Conservation (phyloP, 2,113 vertebrate genomes). For the Rissa tridactyla region DNA sequence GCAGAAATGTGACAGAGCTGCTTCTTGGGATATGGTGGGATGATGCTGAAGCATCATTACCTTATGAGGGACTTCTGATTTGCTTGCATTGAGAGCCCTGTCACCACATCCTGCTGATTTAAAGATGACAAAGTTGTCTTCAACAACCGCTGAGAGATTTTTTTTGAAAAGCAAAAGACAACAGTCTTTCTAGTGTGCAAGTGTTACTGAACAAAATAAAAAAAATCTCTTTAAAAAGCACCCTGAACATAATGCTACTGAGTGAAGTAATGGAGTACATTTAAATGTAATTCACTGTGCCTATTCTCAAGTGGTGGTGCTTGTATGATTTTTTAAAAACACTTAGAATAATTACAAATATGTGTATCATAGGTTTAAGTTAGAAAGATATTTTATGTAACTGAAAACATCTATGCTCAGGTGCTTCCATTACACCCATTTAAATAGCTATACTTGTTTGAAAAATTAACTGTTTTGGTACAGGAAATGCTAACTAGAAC, state of each 20-base stretch:
- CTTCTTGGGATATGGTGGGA: not conserved
- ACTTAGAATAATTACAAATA: not conserved
- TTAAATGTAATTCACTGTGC: not conserved
- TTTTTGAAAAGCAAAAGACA: not conserved
- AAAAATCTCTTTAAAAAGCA: not conserved
- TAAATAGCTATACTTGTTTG: not conserved
- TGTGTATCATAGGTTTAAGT: not conserved
- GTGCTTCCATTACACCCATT: not conserved
- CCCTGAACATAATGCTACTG: not conserved
- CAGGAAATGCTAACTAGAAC: not conserved
- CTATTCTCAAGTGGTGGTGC: not conserved
- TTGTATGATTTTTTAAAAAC: not conserved
- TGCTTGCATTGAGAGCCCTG: not conserved
- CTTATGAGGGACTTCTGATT: not conserved
- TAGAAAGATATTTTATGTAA: not conserved
- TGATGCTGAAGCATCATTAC: not conserved
- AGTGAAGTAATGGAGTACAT: not conserved
- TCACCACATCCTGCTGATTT: not conserved
- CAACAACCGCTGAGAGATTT: not conserved
- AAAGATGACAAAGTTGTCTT: not conserved
- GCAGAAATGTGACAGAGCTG: not conserved
- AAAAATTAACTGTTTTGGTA: not conserved
- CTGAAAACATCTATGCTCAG: not conserved
- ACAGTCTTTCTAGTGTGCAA: not conserved
- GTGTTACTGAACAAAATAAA: not conserved